Conservation (phyloP, 1,140 invertebrate genomes). For the Drosophila sp. region DNA sequence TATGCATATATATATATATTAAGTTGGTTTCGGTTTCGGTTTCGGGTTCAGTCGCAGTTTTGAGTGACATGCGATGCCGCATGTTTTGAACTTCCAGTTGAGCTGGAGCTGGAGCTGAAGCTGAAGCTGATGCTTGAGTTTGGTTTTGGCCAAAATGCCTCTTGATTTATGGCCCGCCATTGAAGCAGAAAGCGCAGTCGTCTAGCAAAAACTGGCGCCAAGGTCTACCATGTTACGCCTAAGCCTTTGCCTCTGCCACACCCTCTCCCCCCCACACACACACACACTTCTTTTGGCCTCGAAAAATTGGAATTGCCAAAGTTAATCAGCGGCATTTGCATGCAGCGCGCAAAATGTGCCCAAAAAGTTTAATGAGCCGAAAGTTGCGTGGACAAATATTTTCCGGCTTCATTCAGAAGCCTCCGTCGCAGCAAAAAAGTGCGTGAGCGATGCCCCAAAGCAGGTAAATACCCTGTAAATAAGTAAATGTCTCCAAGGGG, state of each 20-base stretch:
- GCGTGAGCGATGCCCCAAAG: constrained; percentile 65
- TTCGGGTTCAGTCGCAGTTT: background rate
- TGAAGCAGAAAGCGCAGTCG: constrained; percentile 44
- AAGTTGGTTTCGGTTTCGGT: background rate
- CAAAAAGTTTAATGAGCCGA: constrained; percentile 68
- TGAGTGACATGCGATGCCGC: constrained; percentile 15
- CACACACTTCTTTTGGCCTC: background rate
- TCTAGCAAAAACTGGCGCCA: constrained; percentile 48
- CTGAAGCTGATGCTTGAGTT: too few relatives aligned
- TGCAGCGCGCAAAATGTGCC: constrained; percentile 66
- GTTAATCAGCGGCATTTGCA: constrained; percentile 74
- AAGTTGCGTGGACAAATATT: constrained; percentile 72
- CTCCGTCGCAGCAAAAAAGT: constrained; percentile 40
- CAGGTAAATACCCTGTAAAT: constrained; percentile 23
- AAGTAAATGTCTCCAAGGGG: background rate
- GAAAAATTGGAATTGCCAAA: constrained; percentile 21
- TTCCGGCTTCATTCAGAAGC: constrained; percentile 49
- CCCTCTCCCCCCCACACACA: too few relatives aligned
- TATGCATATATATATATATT: background rate
- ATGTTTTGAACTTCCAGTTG: constrained; percentile 10
- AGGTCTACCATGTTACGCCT: constrained; percentile 25
- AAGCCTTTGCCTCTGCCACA: background rate
- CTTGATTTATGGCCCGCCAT: constrained; percentile 68
- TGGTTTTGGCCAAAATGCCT: constrained; percentile 36
- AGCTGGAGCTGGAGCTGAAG: background rate